Conservation (phyloP, 2,797 vertebrate species). For the Limnodromus scolopaceus region DNA sequence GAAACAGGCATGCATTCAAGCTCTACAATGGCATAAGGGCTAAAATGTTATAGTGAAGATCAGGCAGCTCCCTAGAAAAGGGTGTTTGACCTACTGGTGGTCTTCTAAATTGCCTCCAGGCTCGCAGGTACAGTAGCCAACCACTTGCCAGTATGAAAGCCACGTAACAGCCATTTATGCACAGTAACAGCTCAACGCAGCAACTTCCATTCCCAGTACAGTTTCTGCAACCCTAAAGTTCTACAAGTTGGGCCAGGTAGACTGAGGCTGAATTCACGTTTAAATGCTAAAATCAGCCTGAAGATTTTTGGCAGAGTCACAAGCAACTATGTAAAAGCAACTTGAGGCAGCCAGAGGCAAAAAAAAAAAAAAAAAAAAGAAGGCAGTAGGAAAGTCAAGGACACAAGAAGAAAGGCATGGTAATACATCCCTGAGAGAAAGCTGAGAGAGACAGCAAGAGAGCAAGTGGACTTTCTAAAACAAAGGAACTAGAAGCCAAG, state of each 20-base stretch:
- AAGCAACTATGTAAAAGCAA: neutral
- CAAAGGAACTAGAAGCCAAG: neutral
- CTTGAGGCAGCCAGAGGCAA: neutral
- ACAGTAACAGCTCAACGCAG: neutral
- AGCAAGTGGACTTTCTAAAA: neutral
- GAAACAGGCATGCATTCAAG: neutral
- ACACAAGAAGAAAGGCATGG: slow-evolving; percentile 8
- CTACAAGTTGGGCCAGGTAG: neutral
- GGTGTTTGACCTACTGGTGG: neutral
- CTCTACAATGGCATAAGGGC: neutral
- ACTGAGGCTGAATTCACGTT: neutral
- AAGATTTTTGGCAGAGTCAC: slow-evolving; percentile 1
- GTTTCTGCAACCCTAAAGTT: neutral
- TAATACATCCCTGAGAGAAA: neutral
- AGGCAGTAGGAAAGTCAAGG: neutral
- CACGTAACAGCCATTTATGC: neutral
- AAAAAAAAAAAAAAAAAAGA: neutral
- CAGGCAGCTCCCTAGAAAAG: neutral
- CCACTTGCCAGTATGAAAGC: rapidly evolving
- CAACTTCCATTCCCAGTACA: neutral
- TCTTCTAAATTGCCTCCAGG: neutral
- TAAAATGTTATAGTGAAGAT: neutral
- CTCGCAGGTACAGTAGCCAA: neutral
- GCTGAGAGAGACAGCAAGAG: neutral
- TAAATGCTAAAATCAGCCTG: neutral